Evolutionary conservation across 2,888 invertebrate species (phyloP), one percentile per base, ranked within the genome.

Genomic region (Drosophila lutescens): DNA sequence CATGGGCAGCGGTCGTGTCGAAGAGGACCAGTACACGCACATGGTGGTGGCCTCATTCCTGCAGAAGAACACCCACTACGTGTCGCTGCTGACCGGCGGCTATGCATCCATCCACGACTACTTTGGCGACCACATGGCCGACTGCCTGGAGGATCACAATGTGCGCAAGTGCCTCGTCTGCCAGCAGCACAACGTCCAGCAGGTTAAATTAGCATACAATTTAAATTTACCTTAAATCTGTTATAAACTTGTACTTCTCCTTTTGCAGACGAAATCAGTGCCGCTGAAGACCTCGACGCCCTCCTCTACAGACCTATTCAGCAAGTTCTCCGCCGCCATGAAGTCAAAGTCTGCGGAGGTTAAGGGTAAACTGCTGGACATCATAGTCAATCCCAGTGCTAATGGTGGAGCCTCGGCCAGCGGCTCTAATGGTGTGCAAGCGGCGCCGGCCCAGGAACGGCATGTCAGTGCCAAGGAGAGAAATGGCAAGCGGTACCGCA

Each of bases 41-140:
- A 99, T 99, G 99, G 98, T 99, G 26, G 97, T 99, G 15, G 98
- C 99, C 7, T 97, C 98, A 62, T 99, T 99, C 92, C 93, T 99
- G 50, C 98, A 99, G 92, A 96, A 97, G 91, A 97, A 97, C 90
- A 97, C 97, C 0, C 96, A 96, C 85, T 98, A 97, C 91, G 97
- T 99, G 50, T 97, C 98, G 51, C 94, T 98, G 92, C 94, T 98
- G 20, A 95, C 96, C 77, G 98, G 98, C 63, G 99, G 99, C 4
- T 99, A 98, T 92, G 93, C 94, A 83, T 95, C 96, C 30, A 95
- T 97, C 76, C 97, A 97, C 89, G 96, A 96, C 78, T 96, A 96
- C 86, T 96, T 98, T 90, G 95, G 95, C 13, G 95, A 96, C 62
- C 95, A 96, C 89, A 95, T 97, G 92, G 94, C 95, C 36, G 95